Percentiles rank a stretch among this genome's conserved stretches.
Conservation (phyloP, 2,113 vertebrate species). For the Miniopterus natalensis region DNA sequence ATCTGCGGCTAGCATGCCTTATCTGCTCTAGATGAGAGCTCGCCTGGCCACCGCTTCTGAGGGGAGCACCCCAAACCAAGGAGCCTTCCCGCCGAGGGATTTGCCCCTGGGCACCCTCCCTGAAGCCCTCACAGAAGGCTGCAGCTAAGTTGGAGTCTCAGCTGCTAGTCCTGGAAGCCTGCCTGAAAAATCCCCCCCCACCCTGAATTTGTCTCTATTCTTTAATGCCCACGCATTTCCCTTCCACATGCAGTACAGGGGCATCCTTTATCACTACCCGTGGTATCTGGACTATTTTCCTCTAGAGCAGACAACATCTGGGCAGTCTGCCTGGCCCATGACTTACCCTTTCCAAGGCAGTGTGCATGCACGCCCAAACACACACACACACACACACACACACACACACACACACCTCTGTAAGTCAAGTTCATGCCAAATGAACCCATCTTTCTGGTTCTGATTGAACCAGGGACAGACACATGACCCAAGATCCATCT, state of each 20-base stretch:
- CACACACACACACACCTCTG: not conserved
- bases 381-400: not conserved
- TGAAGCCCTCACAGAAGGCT: not conserved
- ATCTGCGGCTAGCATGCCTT: not conserved
- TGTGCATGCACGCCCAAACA: accelerated
- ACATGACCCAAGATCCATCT: not conserved
- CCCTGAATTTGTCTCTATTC: not conserved
- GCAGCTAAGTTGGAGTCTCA: not conserved
- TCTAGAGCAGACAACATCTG: not conserved
- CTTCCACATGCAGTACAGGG: not conserved
- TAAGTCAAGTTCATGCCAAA: not conserved
- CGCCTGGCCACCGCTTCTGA: not conserved
- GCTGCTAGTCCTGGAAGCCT: not conserved
- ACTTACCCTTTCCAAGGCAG: not conserved
- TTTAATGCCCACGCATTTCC: not conserved
- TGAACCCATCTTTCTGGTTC: not conserved
- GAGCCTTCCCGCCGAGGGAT: not conserved
- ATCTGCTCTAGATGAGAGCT: not conserved
- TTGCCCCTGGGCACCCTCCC: not conserved
- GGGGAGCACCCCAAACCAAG: not conserved
- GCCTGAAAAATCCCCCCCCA: not conserved
- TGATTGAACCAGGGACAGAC: not conserved
- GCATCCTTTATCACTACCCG: not conserved
- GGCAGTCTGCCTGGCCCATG: not conserved
- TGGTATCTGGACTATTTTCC: not conserved